phyloP scores from a whole-genome alignment of 2,113 vertebrate genomes.

The Galemys pyrenaicus region DNA sequence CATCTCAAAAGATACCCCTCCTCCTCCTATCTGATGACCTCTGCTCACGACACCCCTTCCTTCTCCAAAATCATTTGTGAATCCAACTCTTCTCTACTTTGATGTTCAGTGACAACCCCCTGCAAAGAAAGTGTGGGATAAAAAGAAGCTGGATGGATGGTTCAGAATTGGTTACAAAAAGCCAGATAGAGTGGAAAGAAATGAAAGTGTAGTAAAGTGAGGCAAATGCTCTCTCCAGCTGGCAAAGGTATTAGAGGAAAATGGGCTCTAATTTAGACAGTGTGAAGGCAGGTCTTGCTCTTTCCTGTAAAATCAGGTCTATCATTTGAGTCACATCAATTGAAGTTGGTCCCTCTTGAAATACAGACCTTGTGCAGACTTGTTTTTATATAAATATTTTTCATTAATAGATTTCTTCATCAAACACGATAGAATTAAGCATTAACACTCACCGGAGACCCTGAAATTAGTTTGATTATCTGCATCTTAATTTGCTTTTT shows the following conservation, averaged over 20 bases:
- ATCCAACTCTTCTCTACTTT: constrained; percentile 26
- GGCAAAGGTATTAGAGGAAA: constrained; percentile 64
- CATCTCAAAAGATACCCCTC: not conserved
- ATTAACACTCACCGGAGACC: constrained; percentile 79
- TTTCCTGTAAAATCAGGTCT: not conserved
- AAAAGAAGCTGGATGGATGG: not conserved
- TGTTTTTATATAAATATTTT: constrained; percentile 82
- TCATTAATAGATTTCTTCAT: constrained; percentile 85
- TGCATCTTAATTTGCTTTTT: constrained; percentile 82
- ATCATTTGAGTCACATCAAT: constrained; percentile 73
- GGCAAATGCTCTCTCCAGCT: not conserved
- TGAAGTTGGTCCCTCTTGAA: constrained; percentile 70
- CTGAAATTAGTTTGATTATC: constrained; percentile 83
- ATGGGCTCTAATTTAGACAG: constrained; percentile 58
- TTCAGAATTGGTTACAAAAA: not conserved
- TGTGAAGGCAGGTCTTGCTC: constrained; percentile 37
- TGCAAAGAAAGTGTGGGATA: constrained; percentile 28
- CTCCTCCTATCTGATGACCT: not conserved
- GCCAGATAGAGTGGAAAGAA: not conserved
- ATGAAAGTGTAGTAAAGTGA: constrained; percentile 16
- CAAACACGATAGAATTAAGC: constrained; percentile 78
- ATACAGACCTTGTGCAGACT: constrained; percentile 69
- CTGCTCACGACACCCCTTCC: not conserved
- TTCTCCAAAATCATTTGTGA: constrained; percentile 22
- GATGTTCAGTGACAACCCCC: not conserved